Evolutionary conservation across 2,888 invertebrate genomes (phyloP), one percentile per base, ranked within the genome.

Genomic region (Sinelater perroti): DNA sequence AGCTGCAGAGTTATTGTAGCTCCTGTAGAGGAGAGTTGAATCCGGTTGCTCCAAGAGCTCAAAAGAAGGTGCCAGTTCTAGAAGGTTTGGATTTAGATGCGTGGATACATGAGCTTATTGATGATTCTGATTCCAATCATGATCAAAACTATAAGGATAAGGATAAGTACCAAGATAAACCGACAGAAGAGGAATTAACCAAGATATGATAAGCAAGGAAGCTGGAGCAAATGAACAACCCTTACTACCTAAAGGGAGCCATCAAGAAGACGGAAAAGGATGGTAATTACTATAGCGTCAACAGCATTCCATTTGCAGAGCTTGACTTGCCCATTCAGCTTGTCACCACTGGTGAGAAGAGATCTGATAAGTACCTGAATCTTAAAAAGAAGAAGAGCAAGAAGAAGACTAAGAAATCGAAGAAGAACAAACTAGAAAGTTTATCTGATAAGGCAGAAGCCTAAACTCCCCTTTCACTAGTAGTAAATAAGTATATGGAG

Each of bases 41-140:
- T 80, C 99, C 99, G 0, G 98, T 99, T 26, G 98, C 98, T 10
- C 91, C 95, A 0, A 98, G 97, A 80, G 99, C 99, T 17, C 99
- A 99, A 82, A 89, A 91, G 72, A 99, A 98, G 84, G 99, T 99
- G 18, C 96, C 95, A 46, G 82, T 97, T 61, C 97, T 97, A 0
- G 88, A 94, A 63, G 95, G 94, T n/a, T 76, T 99, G 66, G 93
- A 98, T 78, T 81, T 99, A 68, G 94, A 96, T 70, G 87, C 87
- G 24, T 98, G 97, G 96, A 90, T 96, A 62, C 93, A 94, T 76
- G 89, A 91, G 67, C 93, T 93, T 1, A 87, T 88, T 2, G 86
- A 82, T 10, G 85, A 85, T 67, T 77, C 76, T 16, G 76, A 75
- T 33, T 79, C 78, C 14, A 75, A 75, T 6, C 75, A 74, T 44